Base-by-base conservation (phyloP, 37 sponge, comb jelly and placozoan species). In the Cliona cf. orientalis region DNA sequence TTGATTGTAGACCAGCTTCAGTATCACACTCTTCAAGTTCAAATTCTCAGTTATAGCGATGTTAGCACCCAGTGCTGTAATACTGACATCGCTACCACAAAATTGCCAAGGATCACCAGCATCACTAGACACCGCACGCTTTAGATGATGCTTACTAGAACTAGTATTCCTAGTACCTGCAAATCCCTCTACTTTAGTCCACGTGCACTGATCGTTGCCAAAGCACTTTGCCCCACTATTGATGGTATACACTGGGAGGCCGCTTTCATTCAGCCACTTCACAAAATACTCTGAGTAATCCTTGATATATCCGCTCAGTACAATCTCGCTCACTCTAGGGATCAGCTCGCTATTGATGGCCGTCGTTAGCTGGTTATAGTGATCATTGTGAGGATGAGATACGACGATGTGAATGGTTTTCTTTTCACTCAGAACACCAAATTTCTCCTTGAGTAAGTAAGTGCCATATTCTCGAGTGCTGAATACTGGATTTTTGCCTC, bases 51-150 rank as follows among this genome's bases (percentile, higher is more conserved):
- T 59, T 41, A 3, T 75, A 11, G 60, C 76, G 41, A 75, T 75
- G 21, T 75, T 75, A 2, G 76, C 76, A 22, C 76, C 76, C 26
- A 75, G 42, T 40, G 59, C 60, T 5, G 60, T 75, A 25, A 75
- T 42, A 23, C 59, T 32, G 43, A 75, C 76, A 37, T 37, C n/a
- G 22, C 35, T 32, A 31, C 42, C 71, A 40, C 76, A 75, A 19
- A 75, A 75, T 42, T 75, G 76, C 76, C 76, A 75, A 2, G 76
- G 76, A 42, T 75, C 76, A 5, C 41, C 55, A n/a, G 36, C 41
- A 25, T 28, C 28, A 1, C 1, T 75, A 19, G 55, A 19, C 14
- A 19, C 14, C 28, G 42, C 76, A 23, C 28, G 4, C 12, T 34
- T 28, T 11, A 66, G 19, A n/a, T n/a, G n/a, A n/a, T n/a, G n/a